Evolutionary conservation across 2,888 invertebrate genomes (phyloP).

Genomic region (Lasioglossum lativentre): DNA sequence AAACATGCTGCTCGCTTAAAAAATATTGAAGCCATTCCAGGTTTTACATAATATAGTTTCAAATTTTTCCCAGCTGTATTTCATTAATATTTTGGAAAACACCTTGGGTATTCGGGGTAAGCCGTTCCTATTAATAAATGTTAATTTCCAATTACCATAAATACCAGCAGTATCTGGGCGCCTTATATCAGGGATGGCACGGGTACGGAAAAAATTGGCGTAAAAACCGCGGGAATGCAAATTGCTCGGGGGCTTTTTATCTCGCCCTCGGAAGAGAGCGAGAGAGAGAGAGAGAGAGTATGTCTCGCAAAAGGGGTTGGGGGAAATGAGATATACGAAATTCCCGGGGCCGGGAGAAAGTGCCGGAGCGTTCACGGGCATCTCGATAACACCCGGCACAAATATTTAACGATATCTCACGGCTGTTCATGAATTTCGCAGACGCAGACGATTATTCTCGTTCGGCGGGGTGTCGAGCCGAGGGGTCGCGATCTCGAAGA

Average conservation of each 20-base stretch:
- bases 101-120: background rate
- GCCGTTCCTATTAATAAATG: background rate
- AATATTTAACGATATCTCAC: constrained; percentile 59
- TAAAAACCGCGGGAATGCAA: constrained; percentile 18
- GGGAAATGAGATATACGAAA: constrained; percentile 18
- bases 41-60: background rate
- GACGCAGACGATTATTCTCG: constrained; percentile 55
- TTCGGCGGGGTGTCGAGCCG: constrained; percentile 24
- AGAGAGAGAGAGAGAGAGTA: background rate
- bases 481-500: background rate
- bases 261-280: background rate
- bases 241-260: constrained; percentile 1
- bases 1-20: background rate
- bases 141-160: constrained; percentile 3
- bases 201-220: background rate
- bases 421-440: constrained; percentile 61
- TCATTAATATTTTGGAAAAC: background rate
- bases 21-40: background rate
- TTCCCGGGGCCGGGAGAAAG: constrained; percentile 15
- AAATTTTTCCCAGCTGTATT: background rate
- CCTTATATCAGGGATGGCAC: background rate
- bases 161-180: background rate
- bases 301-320: background rate
- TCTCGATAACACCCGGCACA: constrained; percentile 51
- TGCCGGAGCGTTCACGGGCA: constrained; percentile 18